Percentiles rank a stretch among this genome's conserved stretches.
Conservation (phyloP, 2,888 invertebrate genomes). For the Orthosia incerta region DNA sequence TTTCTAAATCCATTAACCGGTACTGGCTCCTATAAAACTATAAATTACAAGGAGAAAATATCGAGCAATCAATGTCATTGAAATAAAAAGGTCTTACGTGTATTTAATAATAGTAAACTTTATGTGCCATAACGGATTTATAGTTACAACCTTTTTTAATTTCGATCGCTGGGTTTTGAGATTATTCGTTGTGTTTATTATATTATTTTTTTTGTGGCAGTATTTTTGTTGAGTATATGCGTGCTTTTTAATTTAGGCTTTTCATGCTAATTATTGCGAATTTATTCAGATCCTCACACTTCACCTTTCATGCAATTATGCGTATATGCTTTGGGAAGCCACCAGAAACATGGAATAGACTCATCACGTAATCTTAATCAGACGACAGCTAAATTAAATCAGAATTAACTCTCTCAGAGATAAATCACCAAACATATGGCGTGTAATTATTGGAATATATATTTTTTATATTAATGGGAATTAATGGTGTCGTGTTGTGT, state of each 20-base stretch:
- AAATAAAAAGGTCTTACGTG: constrained; percentile 64
- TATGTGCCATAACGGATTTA: constrained; percentile 59
- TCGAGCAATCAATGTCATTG: constrained; percentile 68
- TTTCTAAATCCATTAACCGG: constrained; percentile 52
- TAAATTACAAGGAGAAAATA: constrained; percentile 63
- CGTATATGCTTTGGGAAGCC: background rate
- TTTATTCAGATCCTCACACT: no score
- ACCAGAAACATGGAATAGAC: background rate
- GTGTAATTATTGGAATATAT: constrained; percentile 64
- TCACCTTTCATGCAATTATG: no score
- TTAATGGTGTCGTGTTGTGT: constrained; percentile 60
- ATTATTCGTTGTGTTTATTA: constrained; percentile 27
- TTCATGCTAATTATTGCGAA: background rate
- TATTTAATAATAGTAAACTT: constrained; percentile 68
- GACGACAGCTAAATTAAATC: constrained; percentile 8
- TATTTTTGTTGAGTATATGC: background rate
- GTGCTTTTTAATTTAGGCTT: background rate
- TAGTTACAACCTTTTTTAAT: constrained; percentile 61
- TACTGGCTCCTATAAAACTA: constrained; percentile 55
- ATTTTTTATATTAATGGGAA: constrained; percentile 58
- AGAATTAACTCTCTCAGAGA: constrained; percentile 34
- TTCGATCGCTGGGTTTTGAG: constrained; percentile 40
- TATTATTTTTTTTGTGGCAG: constrained; percentile 7
- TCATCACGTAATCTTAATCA: background rate
- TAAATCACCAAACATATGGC: constrained; percentile 55